These are phyloP conservation scores for Phodopus roborovskii DNA, from an alignment of 2,113 vertebrate species.

Conservation along the genomic window DNA sequence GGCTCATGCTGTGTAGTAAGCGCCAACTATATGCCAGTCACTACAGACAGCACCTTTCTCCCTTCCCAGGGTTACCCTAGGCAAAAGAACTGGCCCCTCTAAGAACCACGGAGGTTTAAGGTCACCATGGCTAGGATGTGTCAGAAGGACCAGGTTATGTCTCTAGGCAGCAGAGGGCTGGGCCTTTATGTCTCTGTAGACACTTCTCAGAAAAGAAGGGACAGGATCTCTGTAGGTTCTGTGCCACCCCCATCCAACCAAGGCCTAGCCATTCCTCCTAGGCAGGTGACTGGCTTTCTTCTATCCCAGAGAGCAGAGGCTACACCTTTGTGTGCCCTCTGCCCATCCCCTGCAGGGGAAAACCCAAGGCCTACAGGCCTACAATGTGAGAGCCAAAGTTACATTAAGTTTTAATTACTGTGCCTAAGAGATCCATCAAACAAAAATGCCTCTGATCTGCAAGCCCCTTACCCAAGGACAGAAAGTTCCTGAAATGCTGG, in stretches of 20 bases:
- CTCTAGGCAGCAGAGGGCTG: neutral
- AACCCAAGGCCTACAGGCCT: neutral
- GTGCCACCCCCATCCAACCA: neutral
- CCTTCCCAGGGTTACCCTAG: neutral
- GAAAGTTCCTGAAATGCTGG: too few species aligned
- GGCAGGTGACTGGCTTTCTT: neutral
- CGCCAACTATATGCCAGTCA: neutral
- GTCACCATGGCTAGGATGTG: neutral
- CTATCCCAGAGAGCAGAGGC: neutral
- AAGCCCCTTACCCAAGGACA: too few species aligned
- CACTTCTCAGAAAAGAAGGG: too few species aligned
- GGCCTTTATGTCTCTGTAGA: neutral
- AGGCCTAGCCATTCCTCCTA: neutral
- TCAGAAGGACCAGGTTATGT: neutral
- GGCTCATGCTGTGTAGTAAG: neutral
- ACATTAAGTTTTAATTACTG: too few species aligned
- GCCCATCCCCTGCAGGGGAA: neutral
- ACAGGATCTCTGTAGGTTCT: neutral
- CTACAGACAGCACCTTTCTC: neutral
- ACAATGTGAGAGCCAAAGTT: too few species aligned
- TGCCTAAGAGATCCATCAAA: too few species aligned
- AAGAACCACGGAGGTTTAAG: neutral
- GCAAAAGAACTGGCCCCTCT: neutral
- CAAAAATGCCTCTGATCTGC: too few species aligned
- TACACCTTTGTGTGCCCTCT: fast-evolving